phyloP scores from a whole-genome alignment of 2,113 vertebrate species.

The Oceanodroma tethys region DNA sequence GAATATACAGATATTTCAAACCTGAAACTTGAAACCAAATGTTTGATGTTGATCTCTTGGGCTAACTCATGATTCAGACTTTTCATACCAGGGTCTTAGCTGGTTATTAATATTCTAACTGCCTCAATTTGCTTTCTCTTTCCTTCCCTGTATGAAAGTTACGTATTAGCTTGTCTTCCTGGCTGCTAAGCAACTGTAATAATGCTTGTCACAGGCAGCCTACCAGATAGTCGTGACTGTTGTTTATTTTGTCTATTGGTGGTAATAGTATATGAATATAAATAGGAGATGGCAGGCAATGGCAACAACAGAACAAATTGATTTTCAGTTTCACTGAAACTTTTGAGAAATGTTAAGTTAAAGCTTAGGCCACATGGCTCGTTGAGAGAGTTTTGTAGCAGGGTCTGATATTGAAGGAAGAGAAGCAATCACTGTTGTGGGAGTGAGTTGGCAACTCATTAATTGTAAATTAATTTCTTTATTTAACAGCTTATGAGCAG shows the following conservation, averaged over 20 bases:
- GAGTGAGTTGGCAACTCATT: background rate
- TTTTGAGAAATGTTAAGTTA: background rate
- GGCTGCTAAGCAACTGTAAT: slow-evolving; percentile 1
- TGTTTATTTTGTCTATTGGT: background rate
- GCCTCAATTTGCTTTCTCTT: background rate
- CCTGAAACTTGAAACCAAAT: background rate
- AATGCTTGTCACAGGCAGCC: background rate
- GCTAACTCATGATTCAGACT: background rate
- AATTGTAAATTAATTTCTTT: background rate
- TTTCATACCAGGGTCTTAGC: background rate
- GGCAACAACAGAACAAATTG: background rate
- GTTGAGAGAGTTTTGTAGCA: background rate
- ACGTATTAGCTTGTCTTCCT: background rate
- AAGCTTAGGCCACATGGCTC: background rate
- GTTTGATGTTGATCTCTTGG: background rate
- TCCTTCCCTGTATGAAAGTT: background rate
- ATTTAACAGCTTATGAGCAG: background rate
- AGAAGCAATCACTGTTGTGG: background rate
- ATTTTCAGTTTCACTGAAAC: background rate
- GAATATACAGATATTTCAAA: background rate
- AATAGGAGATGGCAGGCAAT: background rate
- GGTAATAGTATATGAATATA: background rate
- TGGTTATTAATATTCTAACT: background rate
- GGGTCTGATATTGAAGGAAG: background rate
- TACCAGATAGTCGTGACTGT: background rate